Evolutionary conservation across 2,888 invertebrate species (phyloP).

Genomic region (Eupithecia dodoneata): DNA sequence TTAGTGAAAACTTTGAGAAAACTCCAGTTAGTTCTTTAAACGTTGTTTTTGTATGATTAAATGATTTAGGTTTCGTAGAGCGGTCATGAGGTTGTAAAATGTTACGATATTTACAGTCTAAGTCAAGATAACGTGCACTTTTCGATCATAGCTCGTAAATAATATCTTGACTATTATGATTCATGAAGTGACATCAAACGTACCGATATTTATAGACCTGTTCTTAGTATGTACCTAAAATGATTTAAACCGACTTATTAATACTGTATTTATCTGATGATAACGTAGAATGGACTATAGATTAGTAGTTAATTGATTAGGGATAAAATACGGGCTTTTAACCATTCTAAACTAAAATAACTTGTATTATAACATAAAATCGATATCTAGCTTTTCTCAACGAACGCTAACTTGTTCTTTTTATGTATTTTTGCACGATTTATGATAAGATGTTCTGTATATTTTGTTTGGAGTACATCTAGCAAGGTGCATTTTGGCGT

Average conservation of each 20-base stretch:
- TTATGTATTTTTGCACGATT: constrained; percentile 45
- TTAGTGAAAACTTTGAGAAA: background rate
- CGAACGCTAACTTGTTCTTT: constrained; percentile 54
- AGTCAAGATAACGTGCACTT: constrained; percentile 11
- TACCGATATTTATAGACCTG: background rate
- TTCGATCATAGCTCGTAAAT: constrained; percentile 1
- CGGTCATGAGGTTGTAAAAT: background rate
- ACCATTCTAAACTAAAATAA: constrained; percentile 36
- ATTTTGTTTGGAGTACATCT: constrained; percentile 62
- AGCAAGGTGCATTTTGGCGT: constrained; percentile 47
- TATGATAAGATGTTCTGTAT: constrained; percentile 62
- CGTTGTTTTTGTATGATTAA: background rate
- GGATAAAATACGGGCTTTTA: constrained; percentile 72
- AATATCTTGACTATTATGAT: background rate
- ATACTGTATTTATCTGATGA: constrained; percentile 53
- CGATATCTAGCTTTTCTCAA: constrained; percentile 58
- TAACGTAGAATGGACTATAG: constrained; percentile 75
- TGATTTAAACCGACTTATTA: constrained; percentile 32
- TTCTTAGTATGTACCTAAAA: constrained; percentile 1
- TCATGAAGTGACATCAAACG: background rate
- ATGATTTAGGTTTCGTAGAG: background rate
- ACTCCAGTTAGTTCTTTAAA: background rate
- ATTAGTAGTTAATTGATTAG: constrained; percentile 77
- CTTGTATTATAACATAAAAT: constrained; percentile 41
- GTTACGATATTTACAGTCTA: background rate